Base-by-base conservation (phyloP, 37 sponge, comb jelly and placozoan species). In the Haliclona indistincta region DNA sequence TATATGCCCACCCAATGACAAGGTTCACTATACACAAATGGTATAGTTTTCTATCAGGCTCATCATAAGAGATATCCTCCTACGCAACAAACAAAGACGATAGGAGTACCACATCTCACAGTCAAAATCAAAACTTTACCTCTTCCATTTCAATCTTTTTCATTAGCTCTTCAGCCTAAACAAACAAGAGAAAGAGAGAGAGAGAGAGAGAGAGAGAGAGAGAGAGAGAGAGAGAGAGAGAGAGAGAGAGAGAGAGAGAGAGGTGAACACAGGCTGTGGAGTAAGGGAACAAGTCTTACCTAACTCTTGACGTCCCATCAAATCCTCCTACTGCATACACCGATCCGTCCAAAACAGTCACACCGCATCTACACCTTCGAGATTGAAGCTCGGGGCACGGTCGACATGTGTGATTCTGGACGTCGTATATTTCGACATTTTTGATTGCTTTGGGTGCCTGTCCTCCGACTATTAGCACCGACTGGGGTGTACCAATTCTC, bases 1-100 rank as follows among this genome's bases (percentile, higher is more conserved):
- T n/a, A n/a, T n/a, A n/a, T n/a, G n/a, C n/a, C n/a, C 66, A 91
- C 88, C 99, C 99, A 67, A 98, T 98, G 11, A 98, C 96, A 33
- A 98, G 86, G 56, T 98, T 98, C 42, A 98, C 96, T 47, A 98
- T 98, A 61, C 96, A 98, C 47, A 98, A 71, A 61, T 98, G 99
- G 58, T 80, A 98, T 43, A 92, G 64, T 78, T 98, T 98, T 69
- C 79, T 84, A 43, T 98, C 99, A 22, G 99, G 99, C 22, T 98
- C 99, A 43, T 94, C 86, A 64, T 95, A 98, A 2, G 91, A 70
- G 40, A 92, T 58, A 29, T 98, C 84, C 63, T 98, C 99, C 87
- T 92, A 43, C n/a, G n/a, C n/a, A n/a, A n/a, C n/a, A n/a, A n/a
- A n/a, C n/a, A n/a, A n/a, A n/a, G n/a, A n/a, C n/a, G n/a, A n/a